Conservation (phyloP, 92 coral and sea anemone genomes). For the Montipora capitata region DNA sequence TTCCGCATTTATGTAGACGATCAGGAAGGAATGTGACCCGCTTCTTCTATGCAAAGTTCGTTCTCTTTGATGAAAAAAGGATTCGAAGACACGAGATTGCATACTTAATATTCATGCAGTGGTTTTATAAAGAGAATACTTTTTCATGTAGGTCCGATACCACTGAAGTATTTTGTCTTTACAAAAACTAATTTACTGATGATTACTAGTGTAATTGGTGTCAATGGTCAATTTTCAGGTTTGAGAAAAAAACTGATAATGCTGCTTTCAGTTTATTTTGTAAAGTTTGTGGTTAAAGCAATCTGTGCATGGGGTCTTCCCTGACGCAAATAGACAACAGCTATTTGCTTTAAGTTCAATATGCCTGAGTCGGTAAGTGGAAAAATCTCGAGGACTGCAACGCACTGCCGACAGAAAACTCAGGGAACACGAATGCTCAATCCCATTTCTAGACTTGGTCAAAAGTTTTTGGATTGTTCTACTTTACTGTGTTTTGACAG, state of each 20-base stretch:
- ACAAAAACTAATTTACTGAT: slow-evolving; percentile 10
- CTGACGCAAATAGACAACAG: slow-evolving; percentile 4
- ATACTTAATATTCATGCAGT: no score
- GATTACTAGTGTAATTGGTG: background rate
- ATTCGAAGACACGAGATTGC: background rate
- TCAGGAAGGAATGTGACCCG: no score
- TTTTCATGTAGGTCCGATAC: slow-evolving; percentile 27
- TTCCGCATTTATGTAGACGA: no score
- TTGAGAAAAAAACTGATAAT: no score
- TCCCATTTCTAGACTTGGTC: background rate
- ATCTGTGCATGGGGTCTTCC: background rate
- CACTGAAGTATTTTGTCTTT: background rate
- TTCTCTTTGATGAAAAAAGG: no score
- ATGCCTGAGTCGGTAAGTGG: no score
- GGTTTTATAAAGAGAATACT: background rate
- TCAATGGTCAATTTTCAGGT: no score
- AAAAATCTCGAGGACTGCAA: background rate
- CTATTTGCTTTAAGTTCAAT: background rate
- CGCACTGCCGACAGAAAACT: background rate
- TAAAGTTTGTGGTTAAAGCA: background rate
- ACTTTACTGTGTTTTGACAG: slow-evolving; percentile 33
- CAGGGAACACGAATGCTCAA: background rate
- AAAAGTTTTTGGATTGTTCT: slow-evolving; percentile 4
- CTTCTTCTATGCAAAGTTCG: no score
- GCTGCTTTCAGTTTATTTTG: background rate